Evolutionary conservation across 2,797 vertebrate genomes (phyloP).

Genomic region (Helicolenus hilgendorfi): DNA sequence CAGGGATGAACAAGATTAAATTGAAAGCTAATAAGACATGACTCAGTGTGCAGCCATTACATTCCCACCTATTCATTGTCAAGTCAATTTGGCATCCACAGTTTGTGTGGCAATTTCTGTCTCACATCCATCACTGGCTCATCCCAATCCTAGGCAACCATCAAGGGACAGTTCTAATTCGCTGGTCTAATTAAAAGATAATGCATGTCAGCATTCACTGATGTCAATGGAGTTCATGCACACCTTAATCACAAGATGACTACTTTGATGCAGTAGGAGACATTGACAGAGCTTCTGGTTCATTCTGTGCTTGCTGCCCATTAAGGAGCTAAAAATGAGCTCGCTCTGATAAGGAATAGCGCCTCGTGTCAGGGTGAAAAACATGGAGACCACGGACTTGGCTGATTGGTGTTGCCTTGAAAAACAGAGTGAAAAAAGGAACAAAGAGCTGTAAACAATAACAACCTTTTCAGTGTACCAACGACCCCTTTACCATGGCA

Average conservation of each 20-base stretch:
- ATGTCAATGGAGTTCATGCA: slow-evolving; percentile 68
- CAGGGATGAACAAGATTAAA: slow-evolving; percentile 53
- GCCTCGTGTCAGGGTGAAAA: slow-evolving; percentile 23
- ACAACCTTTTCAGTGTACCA: neutral
- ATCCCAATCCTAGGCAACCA: slow-evolving; percentile 59
- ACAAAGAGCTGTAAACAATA: slow-evolving; percentile 9
- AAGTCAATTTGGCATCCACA: slow-evolving; percentile 71
- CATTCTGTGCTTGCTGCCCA: slow-evolving; percentile 35
- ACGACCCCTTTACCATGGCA: slow-evolving; percentile 5
- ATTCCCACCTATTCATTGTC: slow-evolving; percentile 59
- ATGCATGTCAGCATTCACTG: slow-evolving; percentile 74
- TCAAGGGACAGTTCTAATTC: slow-evolving; percentile 73
- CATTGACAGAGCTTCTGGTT: slow-evolving; percentile 43
- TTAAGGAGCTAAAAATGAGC: slow-evolving; percentile 44
- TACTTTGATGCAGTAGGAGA: slow-evolving; percentile 58
- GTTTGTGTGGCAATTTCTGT: slow-evolving; percentile 66
- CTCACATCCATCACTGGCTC: slow-evolving; percentile 74
- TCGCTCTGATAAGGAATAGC: neutral
- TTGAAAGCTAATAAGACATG: slow-evolving; percentile 58
- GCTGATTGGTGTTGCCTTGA: neutral
- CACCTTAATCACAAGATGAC: slow-evolving; percentile 80
- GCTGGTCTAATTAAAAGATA: slow-evolving; percentile 85
- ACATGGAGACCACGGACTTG: neutral
- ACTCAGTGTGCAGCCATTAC: slow-evolving; percentile 58
- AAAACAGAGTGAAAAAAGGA: neutral